Base-by-base conservation (phyloP, 2,888 invertebrate genomes). In the Catocala fraxini region DNA sequence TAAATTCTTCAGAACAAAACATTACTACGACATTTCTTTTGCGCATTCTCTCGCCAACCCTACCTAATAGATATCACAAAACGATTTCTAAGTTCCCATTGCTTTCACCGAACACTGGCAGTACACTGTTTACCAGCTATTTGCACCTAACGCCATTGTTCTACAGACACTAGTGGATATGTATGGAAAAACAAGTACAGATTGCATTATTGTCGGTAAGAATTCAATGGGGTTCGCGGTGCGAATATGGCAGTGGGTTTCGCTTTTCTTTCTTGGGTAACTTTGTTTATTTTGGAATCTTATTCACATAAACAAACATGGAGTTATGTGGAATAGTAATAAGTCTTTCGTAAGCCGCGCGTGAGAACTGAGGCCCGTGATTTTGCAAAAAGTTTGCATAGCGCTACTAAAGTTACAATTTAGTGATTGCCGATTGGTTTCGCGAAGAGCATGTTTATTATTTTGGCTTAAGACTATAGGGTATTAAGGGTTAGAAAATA, bases 81-180 rank as follows among this genome's bases (percentile, higher is more conserved):
- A 79, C 81, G 82, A 85, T 89, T 90, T 89, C 87, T 86, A 84
- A 80, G 82, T 89, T 89, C 89, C 78, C 89, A 89, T 82, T 84
- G 85, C 91, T 92, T 92, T 92, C 91, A 81, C 91, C 81, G 55
- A 78, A 84, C 84, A 79, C 80, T 80, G 80, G 81, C 78, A 68
- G 70, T 67, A 68, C 65, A 70, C 73, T 73, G 81, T 84, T 81
- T 79, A 80, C 79, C 77, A 81, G 79, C 77, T 80, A 83, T 89
- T 89, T 84, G 81, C 89, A 86, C 87, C 81, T 83, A 73, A 68
- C 63, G 13, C 82, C 80, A 87, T 90, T 90, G 89, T 90, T 89
- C 84, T 80, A 63, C 70, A 56, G 70, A 72, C 63, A 58, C 62
- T 48, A 63, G 52, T 51, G 42, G 15, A 57, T 43, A 45, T 47